A percentile compares a stretch with the other conserved stretches of the same genome.
phyloP scores from a whole-genome alignment of 2,888 invertebrate species.

The Troilus luridus region DNA sequence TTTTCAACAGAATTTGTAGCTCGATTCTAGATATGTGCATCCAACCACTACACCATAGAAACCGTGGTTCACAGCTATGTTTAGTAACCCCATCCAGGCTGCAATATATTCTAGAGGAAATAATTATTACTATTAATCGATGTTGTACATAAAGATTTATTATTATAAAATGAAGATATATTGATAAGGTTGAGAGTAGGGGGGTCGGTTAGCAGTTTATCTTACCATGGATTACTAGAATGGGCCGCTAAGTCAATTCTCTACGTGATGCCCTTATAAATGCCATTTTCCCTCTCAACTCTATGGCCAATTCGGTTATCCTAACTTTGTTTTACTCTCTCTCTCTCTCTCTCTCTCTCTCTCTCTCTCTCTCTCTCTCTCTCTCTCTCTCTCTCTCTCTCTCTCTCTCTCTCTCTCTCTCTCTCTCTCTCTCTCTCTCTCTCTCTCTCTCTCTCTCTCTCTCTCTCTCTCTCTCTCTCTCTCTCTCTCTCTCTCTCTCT shows the following conservation, averaged over 20 bases:
- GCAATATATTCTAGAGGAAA: no score
- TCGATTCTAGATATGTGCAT: no score
- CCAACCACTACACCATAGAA: no score
- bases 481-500: no score
- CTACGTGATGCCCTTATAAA: slow-evolving; percentile 11
- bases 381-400: slow-evolving; percentile 46
- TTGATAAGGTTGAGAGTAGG: background rate
- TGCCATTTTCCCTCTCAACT: background rate
- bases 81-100: no score
- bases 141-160: background rate
- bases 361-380: slow-evolving; percentile 25
- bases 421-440: background rate
- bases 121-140: background rate
- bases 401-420: background rate
- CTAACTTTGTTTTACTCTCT: background rate
- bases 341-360: slow-evolving; percentile 27
- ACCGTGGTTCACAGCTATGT: no score
- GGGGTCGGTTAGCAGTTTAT: background rate
- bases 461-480: no score
- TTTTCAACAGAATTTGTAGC: no score
- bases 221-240: background rate
- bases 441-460: no score
- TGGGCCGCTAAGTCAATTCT: background rate
- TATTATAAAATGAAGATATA: background rate
- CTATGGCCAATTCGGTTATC: background rate